These are phyloP conservation scores for Drosophila differens DNA, from an alignment of 2,888 invertebrate species.

Conservation along the genomic window DNA sequence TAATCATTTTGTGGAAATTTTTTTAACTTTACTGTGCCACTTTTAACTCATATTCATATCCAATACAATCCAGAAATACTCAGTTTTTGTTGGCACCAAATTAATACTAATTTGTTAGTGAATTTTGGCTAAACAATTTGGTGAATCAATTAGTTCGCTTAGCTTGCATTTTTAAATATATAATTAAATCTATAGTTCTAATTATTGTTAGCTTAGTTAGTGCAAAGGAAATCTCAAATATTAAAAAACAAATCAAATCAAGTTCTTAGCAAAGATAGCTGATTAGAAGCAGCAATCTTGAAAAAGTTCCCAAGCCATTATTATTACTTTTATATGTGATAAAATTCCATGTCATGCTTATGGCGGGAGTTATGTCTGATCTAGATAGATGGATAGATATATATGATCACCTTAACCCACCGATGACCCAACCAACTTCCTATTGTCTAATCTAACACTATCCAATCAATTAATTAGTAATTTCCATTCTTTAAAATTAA, in stretches of 20 bases:
- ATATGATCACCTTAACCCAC: not conserved
- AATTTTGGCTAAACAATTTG: no score
- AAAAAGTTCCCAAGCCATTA: not conserved
- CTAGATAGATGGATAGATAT: not conserved
- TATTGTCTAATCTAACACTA: not conserved
- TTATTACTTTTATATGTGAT: not conserved
- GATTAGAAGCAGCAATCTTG: not conserved
- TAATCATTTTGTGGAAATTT: not conserved
- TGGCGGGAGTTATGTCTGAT: not conserved
- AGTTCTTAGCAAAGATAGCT: not conserved
- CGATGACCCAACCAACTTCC: not conserved
- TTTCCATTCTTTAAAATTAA: not conserved
- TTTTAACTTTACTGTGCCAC: not conserved
- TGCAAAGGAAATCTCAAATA: not conserved
- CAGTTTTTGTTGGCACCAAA: not conserved
- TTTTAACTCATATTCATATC: not conserved
- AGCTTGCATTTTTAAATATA: not conserved
- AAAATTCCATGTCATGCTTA: not conserved
- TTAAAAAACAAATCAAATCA: not conserved
- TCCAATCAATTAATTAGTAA: not conserved
- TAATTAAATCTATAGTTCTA: not conserved
- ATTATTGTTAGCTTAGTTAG: not conserved
- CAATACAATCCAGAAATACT: constrained; percentile 3
- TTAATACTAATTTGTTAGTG: constrained; percentile 2
- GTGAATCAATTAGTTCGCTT: not conserved